Conservation (phyloP, 2,797 vertebrate species). For the Rhinatrema bivittatum region DNA sequence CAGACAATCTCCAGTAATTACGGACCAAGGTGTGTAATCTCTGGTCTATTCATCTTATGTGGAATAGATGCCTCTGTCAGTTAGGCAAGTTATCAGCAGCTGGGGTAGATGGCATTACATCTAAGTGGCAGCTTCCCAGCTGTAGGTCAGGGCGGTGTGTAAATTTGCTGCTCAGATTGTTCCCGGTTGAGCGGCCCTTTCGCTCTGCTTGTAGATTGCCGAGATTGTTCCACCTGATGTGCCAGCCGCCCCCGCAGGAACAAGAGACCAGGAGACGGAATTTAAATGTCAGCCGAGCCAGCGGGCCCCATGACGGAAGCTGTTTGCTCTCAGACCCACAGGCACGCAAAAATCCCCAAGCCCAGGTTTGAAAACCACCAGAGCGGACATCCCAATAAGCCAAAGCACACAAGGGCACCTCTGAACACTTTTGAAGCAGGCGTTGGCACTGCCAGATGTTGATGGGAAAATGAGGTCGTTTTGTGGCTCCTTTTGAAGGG, state of each 20-base stretch:
- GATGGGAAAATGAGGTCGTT: no score
- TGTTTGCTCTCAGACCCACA: no score
- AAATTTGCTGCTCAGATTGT: background rate
- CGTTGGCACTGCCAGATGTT: no score
- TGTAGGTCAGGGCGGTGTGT: background rate
- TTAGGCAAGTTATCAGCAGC: no score
- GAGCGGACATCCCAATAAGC: constrained; percentile 1
- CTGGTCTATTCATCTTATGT: no score
- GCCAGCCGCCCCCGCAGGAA: background rate
- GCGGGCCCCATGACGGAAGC: constrained; percentile 1
- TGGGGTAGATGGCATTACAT: background rate
- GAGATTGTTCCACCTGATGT: constrained; percentile 6
- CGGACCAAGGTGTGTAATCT: no score
- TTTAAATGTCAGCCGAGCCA: constrained; percentile 11
- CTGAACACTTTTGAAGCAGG: background rate
- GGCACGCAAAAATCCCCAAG: constrained; percentile 3
- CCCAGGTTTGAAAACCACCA: constrained; percentile 6
- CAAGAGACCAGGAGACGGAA: background rate
- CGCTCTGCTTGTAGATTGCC: constrained; percentile 6
- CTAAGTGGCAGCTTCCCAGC: background rate
- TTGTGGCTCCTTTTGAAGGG: background rate
- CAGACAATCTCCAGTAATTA: no score
- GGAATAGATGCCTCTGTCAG: no score
- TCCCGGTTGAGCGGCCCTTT: background rate
- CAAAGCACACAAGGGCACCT: no score